These are phyloP conservation scores for Apeira syringaria DNA, from an alignment of 2,888 invertebrate species.

Conservation along the genomic window DNA sequence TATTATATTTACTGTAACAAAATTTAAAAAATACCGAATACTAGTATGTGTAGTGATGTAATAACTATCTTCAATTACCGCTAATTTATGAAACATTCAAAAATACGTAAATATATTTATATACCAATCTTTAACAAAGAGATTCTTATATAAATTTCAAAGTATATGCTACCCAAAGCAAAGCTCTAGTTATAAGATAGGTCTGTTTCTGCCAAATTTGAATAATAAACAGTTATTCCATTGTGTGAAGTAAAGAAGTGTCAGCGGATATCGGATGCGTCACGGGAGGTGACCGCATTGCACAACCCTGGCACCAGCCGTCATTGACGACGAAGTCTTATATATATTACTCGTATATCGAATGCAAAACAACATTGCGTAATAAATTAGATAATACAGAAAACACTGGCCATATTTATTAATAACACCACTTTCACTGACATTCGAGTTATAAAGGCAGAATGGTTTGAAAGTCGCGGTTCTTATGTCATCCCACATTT, in stretches of 20 bases:
- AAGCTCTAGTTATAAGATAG: too few species aligned
- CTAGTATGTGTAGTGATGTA: too few species aligned
- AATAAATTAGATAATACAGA: conserved; percentile 30
- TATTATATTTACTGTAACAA: too few species aligned
- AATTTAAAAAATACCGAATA: too few species aligned
- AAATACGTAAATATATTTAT: too few species aligned
- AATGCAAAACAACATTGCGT: conserved; percentile 27
- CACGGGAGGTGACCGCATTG: conserved; percentile 38
- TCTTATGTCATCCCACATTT: conserved; percentile 8
- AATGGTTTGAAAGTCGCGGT: conserved; percentile 30
- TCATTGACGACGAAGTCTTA: conserved; percentile 25
- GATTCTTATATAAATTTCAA: too few species aligned
- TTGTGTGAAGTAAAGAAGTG: conserved; percentile 4
- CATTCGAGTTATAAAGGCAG: conserved; percentile 28
- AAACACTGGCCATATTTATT: conserved; percentile 25
- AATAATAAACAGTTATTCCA: neutral
- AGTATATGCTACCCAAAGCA: too few species aligned
- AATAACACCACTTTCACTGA: conserved; percentile 60
- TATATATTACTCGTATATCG: too few species aligned
- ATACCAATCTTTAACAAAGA: too few species aligned
- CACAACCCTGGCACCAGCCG: conserved; percentile 24
- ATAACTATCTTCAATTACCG: too few species aligned
- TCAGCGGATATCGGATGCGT: conserved; percentile 39
- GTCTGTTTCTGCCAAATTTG: neutral
- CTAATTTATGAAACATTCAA: too few species aligned